Conservation (phyloP, 2,113 vertebrate species). For the Axis porcinus region DNA sequence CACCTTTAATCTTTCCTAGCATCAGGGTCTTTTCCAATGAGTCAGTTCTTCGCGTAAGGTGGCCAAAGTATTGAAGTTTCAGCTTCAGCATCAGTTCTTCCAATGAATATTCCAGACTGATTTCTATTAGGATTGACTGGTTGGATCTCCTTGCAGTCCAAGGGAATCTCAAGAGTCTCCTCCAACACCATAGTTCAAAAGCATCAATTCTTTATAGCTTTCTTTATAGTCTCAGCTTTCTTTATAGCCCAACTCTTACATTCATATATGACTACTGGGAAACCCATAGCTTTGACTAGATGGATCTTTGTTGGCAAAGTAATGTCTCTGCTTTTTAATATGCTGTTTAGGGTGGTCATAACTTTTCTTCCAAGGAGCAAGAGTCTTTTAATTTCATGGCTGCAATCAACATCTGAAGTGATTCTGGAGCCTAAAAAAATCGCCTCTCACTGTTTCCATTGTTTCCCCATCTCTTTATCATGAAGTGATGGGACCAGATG, state of each 20-base stretch:
- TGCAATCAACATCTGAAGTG: not conserved
- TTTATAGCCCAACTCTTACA: not conserved
- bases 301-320: not conserved
- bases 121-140: not conserved
- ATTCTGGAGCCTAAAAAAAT: fast-evolving
- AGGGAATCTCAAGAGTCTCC: not conserved
- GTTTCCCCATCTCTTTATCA: not conserved
- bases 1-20: not conserved
- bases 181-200: not conserved
- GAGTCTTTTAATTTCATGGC: not conserved
- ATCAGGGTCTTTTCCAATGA: not conserved
- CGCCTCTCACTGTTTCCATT: not conserved
- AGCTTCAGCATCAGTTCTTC: not conserved
- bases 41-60: not conserved
- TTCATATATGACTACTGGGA: not conserved
- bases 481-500: not conserved
- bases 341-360: not conserved
- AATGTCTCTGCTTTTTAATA: not conserved
- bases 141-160: not conserved
- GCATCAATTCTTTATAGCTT: not conserved
- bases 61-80: not conserved
- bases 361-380: not conserved
- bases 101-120: not conserved
- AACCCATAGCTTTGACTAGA: not conserved
- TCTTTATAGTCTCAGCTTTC: not conserved